Evolutionary conservation across 2,113 vertebrate species (phyloP), one percentile per base, ranked within the genome.

Genomic region (Muscicapa adusta): DNA sequence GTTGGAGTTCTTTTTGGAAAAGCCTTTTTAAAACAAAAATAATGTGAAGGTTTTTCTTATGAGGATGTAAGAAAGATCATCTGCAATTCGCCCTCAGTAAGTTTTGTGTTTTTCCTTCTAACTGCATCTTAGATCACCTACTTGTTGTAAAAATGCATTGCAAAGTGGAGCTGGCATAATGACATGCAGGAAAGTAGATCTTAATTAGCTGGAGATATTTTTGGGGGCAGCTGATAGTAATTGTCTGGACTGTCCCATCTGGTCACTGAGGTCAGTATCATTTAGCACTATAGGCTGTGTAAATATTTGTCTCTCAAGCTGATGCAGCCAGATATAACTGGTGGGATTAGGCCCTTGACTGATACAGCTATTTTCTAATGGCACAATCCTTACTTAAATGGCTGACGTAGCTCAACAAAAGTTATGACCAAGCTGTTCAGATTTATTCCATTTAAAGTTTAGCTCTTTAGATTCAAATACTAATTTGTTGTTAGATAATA

Each of bases 251-350:
- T 91, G 78, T 48, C 36, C 85, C 3, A 1, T 36, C 33, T 70
- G 68, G 78, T 82, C 51, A 47, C 62, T 47, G 57, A 38, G 62
- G 48, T 94, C n/a, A 47, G 51, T 16, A 7, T 58, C 4, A 2
- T 77, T 95, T 88, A 78, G 54, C 50, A 57, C 74, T 36, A 40
- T 23, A n/a, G 58, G 33, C 71, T 93, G 16, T 51, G 34, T 77
- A 85, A 93, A 88, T 90, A 88, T 94, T 93, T 91, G 79, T 83
- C 56, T 76, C 79, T n/a, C 58, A 77, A 74, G 54, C 24, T 94
- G 67, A 66, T 70, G 54, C 56, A 88, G 71, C 15, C 82, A 70
- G 51, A 53, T 53, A 18, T 17, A 47, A 65, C 38, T 66, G 73
- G 29, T 83, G 82, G 58, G 78, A 73, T 94, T 91, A 33, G 42